Conservation (phyloP, 2,113 vertebrate genomes). For the Leptocoma aspasia region DNA sequence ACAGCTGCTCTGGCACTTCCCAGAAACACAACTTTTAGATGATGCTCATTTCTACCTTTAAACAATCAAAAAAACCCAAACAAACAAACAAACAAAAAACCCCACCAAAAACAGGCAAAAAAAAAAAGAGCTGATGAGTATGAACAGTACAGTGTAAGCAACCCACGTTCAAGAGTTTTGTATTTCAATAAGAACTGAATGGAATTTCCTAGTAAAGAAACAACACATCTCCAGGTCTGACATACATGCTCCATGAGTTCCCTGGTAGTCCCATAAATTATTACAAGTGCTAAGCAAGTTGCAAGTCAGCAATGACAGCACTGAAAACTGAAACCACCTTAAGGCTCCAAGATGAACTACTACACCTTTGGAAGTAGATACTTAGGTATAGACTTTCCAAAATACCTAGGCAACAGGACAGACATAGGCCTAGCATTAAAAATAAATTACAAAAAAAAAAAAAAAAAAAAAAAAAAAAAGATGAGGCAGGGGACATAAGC, state of each 20-base stretch:
- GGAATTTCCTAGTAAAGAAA: not conserved
- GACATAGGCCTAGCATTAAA: not conserved
- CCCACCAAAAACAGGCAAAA: not conserved
- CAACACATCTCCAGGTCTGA: not conserved
- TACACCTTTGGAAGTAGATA: not conserved
- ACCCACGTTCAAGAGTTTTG: not conserved
- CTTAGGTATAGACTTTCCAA: not conserved
- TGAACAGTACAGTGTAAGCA: not conserved
- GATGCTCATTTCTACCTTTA: not conserved
- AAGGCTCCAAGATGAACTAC: not conserved
- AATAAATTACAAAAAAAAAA: not conserved
- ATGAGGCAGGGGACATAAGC: rapidly evolving
- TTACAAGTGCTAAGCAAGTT: not conserved
- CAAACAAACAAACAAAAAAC: not conserved
- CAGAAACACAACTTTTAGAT: not conserved
- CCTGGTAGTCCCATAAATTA: not conserved
- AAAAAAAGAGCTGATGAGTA: not conserved
- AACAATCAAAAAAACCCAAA: not conserved
- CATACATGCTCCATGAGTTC: not conserved
- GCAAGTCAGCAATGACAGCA: not conserved
- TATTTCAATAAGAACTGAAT: not conserved
- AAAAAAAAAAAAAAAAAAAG: not conserved
- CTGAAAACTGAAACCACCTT: not conserved
- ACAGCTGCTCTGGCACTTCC: not conserved
- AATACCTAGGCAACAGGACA: not conserved